Evolutionary conservation across 2,113 vertebrate species (phyloP).

Genomic region (Grus americana): DNA sequence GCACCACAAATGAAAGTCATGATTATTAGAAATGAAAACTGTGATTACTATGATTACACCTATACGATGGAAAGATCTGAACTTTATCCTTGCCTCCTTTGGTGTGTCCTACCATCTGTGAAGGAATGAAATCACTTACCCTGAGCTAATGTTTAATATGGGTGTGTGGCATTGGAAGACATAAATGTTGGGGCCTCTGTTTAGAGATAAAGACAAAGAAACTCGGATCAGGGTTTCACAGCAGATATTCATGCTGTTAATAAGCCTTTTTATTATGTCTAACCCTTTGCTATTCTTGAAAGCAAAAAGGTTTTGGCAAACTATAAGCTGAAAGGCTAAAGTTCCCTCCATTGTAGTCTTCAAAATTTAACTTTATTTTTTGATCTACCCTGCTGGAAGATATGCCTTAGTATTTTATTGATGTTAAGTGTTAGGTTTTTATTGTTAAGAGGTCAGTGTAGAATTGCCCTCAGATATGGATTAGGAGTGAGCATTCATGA

Average conservation of each 20-base stretch:
- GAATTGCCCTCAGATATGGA: not conserved
- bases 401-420: not conserved
- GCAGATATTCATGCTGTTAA: not conserved
- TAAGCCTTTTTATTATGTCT: not conserved
- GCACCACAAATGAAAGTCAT: not conserved
- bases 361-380: not conserved
- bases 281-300: not conserved
- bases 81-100: not conserved
- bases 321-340: not conserved
- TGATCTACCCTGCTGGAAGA: not conserved
- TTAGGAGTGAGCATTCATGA: not conserved
- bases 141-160: not conserved
- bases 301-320: not conserved
- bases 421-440: not conserved
- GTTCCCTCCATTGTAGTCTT: not conserved
- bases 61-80: not conserved
- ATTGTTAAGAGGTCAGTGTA: not conserved
- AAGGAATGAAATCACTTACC: not conserved
- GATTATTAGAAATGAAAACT: not conserved
- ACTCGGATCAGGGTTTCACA: not conserved
- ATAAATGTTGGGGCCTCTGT: not conserved
- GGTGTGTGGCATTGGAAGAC: not conserved
- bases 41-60: not conserved
- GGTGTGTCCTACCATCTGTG: not conserved
- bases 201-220: not conserved